Conservation (phyloP, 2,888 invertebrate species). For the Campoletis raptor region DNA sequence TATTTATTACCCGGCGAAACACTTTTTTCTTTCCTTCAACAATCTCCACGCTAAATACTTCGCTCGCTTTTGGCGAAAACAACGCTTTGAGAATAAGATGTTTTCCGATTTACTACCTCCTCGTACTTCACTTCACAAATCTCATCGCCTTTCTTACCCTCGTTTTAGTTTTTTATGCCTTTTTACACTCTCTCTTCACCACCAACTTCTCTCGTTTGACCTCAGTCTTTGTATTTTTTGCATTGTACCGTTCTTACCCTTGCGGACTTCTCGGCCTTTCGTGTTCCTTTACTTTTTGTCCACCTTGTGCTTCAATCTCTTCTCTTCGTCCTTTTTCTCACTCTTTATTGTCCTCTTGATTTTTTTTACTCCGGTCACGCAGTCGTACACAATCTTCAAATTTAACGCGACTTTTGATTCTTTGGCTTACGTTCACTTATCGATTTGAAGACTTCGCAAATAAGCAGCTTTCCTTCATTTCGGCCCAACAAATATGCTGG, state of each 20-base stretch:
- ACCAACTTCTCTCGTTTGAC: background rate
- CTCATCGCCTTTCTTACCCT: conserved; percentile 62
- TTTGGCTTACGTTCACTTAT: conserved; percentile 19
- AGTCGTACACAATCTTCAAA: background rate
- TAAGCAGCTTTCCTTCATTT: conserved; percentile 28
- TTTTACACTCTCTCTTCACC: conserved; percentile 9
- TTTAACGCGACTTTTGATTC: conserved; percentile 39
- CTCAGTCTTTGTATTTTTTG: background rate
- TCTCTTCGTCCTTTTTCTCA: background rate
- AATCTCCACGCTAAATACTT: conserved; percentile 71
- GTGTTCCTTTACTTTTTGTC: background rate
- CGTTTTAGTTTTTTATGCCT: background rate
- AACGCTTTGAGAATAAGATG: conserved; percentile 76
- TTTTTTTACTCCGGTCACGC: background rate
- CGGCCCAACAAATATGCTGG: background rate
- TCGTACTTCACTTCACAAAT: conserved; percentile 51
- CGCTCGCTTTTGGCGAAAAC: conserved; percentile 37
- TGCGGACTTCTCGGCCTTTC: background rate
- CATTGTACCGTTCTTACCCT: conserved; percentile 1
- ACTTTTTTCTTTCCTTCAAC: conserved; percentile 73
- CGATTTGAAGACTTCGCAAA: conserved; percentile 42
- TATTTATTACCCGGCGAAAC: conserved; percentile 76
- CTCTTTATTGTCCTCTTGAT: background rate
- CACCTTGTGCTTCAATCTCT: background rate
- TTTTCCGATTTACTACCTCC: conserved; percentile 77